Conservation (phyloP, 2,797 vertebrate species). For the Premnoplex brunnescens region DNA sequence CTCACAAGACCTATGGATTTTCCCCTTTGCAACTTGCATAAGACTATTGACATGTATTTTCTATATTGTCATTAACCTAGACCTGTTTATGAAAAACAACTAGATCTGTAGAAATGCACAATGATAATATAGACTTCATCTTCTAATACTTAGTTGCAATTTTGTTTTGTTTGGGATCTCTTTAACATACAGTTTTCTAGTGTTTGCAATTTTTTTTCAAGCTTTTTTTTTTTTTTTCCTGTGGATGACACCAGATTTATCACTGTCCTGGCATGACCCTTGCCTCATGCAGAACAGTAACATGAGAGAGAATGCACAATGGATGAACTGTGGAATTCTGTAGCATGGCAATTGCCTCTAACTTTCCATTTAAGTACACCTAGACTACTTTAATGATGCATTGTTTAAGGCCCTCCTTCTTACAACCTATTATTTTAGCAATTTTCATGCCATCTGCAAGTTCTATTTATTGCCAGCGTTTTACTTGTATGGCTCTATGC, state of each 20-base stretch:
- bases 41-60: not conserved
- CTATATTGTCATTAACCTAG: not conserved
- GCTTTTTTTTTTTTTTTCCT: not conserved
- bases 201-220: not conserved
- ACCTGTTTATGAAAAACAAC: not conserved
- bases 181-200: not conserved
- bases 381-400: not conserved
- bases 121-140: not conserved
- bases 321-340: not conserved
- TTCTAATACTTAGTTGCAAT: not conserved
- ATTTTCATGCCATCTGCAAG: not conserved
- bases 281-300: not conserved
- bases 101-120: not conserved
- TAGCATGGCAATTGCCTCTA: not conserved
- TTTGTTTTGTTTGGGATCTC: not conserved
- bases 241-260: not conserved
- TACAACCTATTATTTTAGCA: not conserved
- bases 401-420: not conserved
- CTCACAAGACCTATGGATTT: not conserved
- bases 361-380: not conserved
- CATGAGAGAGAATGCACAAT: not conserved
- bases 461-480: not conserved
- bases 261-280: not conserved
- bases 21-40: not conserved
- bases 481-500: not conserved